Base-by-base conservation (phyloP, 2,888 invertebrate genomes). In the Drosophila mulleri region DNA sequence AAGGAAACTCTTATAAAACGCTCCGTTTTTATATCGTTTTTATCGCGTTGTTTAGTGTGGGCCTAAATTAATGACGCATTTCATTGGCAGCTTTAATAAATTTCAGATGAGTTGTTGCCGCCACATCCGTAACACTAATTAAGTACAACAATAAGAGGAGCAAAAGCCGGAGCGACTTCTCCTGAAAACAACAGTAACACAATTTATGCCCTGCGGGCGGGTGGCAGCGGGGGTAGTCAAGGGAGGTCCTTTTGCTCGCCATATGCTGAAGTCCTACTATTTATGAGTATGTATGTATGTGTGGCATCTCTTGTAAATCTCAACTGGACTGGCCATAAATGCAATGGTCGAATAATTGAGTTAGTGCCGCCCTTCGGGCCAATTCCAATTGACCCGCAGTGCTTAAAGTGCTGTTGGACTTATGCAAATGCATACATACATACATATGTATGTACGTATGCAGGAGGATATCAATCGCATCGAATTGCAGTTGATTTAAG, bases 281-380 rank as follows among this genome's bases (percentile, higher is more conserved):
- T 76, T 88, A 83, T 85, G 88, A 80, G 83, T 18, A 3, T n/a
- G 18, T 18, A 7, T 44, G 61, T 50, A 39, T 50, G 56, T 23
- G 48, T 50, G 44, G 35, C 35, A 39, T 18, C 18, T 57, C 61
- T 78, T 67, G 74, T 69, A 82, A 80, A 86, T 80, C 86, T 74
- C 54, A 67, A 80, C 71, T 69, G 44, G n/a, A 48, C 61, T 42
- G 50, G 6, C 32, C 64, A 56, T 39, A 39, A 82, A 73, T 80
- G 75, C 77, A 80, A 88, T 82, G 73, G 84, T 70, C 84, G 64
- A 77, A 86, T 86, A 86, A 86, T 84, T 88, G 80, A 86, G 88
- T 86, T 86, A 82, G 70, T 69, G 65, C 69, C 44, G 26, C 39
- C 66, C 70, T 68, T 37, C 50, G 32, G 69, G 62, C 59, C 50